Evolutionary conservation across 1,140 invertebrate genomes (phyloP), one percentile per base, ranked within the genome.

Genomic region (Heliothis virescens): DNA sequence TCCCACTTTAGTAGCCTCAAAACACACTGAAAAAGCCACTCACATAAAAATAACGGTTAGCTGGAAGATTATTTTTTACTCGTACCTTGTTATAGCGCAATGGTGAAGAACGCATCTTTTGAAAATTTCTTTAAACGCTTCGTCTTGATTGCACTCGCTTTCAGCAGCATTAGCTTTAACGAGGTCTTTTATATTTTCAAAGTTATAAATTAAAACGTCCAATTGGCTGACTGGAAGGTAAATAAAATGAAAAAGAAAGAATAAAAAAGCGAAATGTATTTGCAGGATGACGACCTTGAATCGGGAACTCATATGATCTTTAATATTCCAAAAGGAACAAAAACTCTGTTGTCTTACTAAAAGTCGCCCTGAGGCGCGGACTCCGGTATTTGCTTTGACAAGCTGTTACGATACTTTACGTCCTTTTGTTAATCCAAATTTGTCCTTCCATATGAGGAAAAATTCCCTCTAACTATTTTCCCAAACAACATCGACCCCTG

Each of bases 191-290:
- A 88, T 89, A 81, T 87, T 86, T 83, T 87, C 79, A 26, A 89
- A 83, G 72, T 87, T 87, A 74, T 87, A 83, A 83, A 86, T 86
- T 84, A 89, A 83, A 82, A 87, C 69, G 72, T 89, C 86, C 80
- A 89, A 86, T 83, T 89, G 87, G 59, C 84, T 83, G 67, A 82
- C 87, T 89, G 85, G 52, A 89, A 86, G 15, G 63, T 53, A 81
- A 82, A 85, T 73, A 77, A 82, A 74, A n/a, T 2, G 15, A 15
- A 0, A 26, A 13, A 48, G 48, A 63, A 76, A 63, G 50, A 26
- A 34, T 16, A 5, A 26, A 47, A 1, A 63, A 16, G 13, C 16
- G 11, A 29, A 18, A 15, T 11, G 41, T 71, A 18, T 79, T 79
- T 48, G 16, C 34, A 48, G 48, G 18, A 59, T 60, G 55, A 48